Base-by-base conservation (phyloP, 2,113 vertebrate genomes). In the Nestor notabilis region DNA sequence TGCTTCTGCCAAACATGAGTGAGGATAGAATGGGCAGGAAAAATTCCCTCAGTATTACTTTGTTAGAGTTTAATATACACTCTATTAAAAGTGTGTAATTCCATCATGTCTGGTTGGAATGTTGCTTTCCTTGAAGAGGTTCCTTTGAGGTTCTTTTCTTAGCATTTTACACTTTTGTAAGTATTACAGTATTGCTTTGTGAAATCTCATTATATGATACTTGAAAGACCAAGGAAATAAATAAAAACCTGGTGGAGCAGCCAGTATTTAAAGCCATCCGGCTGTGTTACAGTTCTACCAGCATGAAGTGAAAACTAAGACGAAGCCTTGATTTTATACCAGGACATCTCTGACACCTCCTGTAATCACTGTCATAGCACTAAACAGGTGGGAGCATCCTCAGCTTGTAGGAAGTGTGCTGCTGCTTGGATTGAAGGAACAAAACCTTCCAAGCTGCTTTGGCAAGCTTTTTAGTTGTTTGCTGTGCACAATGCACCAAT, bases 151-250 rank as follows among this genome's bases (percentile, higher is more conserved):
- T 82, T 85, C n/a, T 53, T 50, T 58, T 90, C 72, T 68, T 90
- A 28, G 77, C 44, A 17, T 87, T 89, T 60, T 65, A 41, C 44
- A 87, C 74, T 61, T 77, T 69, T 75, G 44, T 29, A 74, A 86
- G 82, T 77, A 89, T 35, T 35, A 24, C 56, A 35, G 94, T 91
- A 92, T 80, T 97, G 92, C 89, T 96, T 95, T 95, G 93, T 94
- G 95, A 94, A 61, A 88, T 83, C 50, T 74, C 81, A 70, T 4
- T 16, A 84, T 75, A 77, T 18, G 56, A 83, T 75, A 90, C 90
- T 64, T 74, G 53, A 64, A 93, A 93, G 90, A 77, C 50, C 13
- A 58, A 72, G 25, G 70, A 94, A 87, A 85, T 50, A 63, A 41
- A 93, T 82, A 75, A 89, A 90, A 88, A 76, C 47, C 64, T 87